Conservation (phyloP, 2,797 vertebrate species). For the Ataeniobius toweri region DNA sequence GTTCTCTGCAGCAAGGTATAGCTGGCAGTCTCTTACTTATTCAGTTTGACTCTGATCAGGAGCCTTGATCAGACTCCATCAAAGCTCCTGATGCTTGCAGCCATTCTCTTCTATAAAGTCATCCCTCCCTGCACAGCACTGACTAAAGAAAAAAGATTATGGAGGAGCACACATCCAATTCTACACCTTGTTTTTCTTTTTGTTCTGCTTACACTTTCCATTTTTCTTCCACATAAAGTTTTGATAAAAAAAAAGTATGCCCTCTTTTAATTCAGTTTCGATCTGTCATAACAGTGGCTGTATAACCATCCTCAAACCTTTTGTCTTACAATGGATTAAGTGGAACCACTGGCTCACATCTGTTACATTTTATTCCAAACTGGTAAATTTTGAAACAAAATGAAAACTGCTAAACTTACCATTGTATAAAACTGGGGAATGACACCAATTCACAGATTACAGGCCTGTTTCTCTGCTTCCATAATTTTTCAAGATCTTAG, state of each 20-base stretch:
- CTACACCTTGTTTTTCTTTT: background rate
- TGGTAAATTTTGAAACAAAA: too few species aligned
- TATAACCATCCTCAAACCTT: background rate
- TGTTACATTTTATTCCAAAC: too few species aligned
- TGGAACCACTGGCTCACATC: too few species aligned
- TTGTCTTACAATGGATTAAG: too few species aligned
- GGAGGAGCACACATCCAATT: background rate
- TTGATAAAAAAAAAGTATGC: too few species aligned
- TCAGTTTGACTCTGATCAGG: conserved; percentile 1
- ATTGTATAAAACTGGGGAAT: too few species aligned
- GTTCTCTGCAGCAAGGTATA: background rate
- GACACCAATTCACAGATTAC: too few species aligned
- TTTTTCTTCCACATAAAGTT: background rate
- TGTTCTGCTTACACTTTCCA: background rate
- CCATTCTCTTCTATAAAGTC: background rate
- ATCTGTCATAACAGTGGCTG: background rate
- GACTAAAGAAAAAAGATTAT: background rate
- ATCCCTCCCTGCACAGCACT: background rate
- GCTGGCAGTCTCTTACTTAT: background rate
- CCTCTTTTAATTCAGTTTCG: background rate
- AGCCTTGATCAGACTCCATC: background rate
- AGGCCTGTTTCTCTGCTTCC: too few species aligned
- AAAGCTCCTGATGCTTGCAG: background rate
- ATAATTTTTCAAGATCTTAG: too few species aligned
- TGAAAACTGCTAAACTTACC: too few species aligned